A percentile compares a stretch with the other conserved stretches of the same genome.
Evolutionary conservation across 2,113 vertebrate genomes (phyloP).

Genomic region (Sorex araneus): DNA sequence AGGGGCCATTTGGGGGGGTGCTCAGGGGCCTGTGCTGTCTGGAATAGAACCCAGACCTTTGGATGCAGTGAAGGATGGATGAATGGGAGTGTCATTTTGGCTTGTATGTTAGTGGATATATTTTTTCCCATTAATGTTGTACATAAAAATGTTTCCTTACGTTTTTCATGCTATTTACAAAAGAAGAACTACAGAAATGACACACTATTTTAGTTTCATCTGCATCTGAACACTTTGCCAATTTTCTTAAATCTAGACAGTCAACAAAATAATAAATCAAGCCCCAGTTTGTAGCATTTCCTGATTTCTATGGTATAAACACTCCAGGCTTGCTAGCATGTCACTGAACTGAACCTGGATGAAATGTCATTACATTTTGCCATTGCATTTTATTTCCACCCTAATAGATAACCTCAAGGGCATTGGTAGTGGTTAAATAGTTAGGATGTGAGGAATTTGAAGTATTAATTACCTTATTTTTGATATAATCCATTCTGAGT

Average conservation of each 20-base stretch:
- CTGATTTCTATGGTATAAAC: background rate
- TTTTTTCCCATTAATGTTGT: conserved; percentile 8
- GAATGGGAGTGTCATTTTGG: background rate
- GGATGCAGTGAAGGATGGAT: background rate
- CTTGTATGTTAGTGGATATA: background rate
- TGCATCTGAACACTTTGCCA: background rate
- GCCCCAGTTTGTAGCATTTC: background rate
- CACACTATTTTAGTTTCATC: background rate
- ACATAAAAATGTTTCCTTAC: background rate
- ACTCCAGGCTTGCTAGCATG: background rate
- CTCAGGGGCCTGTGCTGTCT: no score
- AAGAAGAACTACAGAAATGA: conserved; percentile 17
- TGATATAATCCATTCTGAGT: background rate
- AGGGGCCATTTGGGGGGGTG: no score
- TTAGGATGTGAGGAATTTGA: background rate
- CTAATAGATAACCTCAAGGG: background rate
- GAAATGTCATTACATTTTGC: background rate
- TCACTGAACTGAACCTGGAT: background rate
- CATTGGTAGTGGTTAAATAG: background rate
- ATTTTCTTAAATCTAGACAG: background rate
- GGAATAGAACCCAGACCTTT: no score
- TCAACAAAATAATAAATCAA: background rate
- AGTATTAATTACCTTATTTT: conserved; percentile 30
- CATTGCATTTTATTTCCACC: background rate
- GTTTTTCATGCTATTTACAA: background rate